Percentiles rank a stretch among this genome's conserved stretches.
phyloP scores from a whole-genome alignment of 2,888 invertebrate species.

The Scaptomyza caliginosa region DNA sequence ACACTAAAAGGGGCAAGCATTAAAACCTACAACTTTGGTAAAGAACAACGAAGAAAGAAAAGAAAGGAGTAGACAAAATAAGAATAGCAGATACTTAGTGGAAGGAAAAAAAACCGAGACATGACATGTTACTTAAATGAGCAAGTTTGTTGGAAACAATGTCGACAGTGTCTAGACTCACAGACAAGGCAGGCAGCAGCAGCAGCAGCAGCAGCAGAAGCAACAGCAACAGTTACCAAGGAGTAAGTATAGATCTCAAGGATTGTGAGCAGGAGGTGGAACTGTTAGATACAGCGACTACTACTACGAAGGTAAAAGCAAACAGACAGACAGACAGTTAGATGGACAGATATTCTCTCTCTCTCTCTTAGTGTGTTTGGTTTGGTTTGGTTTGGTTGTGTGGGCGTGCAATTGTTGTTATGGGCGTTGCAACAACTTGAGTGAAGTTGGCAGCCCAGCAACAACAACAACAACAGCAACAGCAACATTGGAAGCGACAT shows the following conservation, averaged over 20 bases:
- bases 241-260: conserved; percentile 32
- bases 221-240: conserved; percentile 43
- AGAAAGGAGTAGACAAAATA: conserved; percentile 8
- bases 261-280: conserved; percentile 7
- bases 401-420: conserved; percentile 56
- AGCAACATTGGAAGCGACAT: conserved; percentile 19
- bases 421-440: conserved; percentile 73
- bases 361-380: not conserved
- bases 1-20: not conserved
- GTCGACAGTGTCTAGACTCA: conserved; percentile 81
- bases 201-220: conserved; percentile 17
- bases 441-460: conserved; percentile 63
- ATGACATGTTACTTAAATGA: conserved; percentile 78
- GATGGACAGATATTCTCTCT: conserved; percentile 2
- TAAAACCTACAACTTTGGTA: not conserved
- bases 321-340: conserved; percentile 43
- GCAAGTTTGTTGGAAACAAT: conserved; percentile 80
- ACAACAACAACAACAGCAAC: conserved; percentile 24
- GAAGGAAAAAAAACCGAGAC: conserved; percentile 47
- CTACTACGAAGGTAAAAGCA: conserved; percentile 31
- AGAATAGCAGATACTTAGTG: conserved; percentile 30
- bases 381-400: not conserved
- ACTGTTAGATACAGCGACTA: conserved; percentile 8
- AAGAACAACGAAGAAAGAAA: not conserved
- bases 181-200: conserved; percentile 37